Evolutionary conservation across 1,140 invertebrate genomes (phyloP), one percentile per base, ranked within the genome.

Genomic region (Linepithema humile): DNA sequence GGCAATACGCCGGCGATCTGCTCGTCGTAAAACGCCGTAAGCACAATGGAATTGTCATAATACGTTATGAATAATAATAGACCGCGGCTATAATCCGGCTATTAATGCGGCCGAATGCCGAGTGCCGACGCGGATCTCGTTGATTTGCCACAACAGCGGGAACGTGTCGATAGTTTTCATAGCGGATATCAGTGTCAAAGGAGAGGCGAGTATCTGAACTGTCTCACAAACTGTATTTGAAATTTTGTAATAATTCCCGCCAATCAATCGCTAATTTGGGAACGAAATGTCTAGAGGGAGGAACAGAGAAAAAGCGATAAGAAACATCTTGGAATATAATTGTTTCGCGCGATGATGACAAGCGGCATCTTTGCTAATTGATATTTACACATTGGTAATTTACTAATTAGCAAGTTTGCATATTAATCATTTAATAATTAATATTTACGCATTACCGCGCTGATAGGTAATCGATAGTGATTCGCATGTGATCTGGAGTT

Each of bases 51-150:
- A 80, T 80, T 69, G 75, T 80, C 75, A 80, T 80, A 80, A 80
- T 80, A 70, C 75, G 75, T 80, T 80, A 80, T 80, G 75, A 80
- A 80, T 80, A 69, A 80, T 80, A 80, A 80, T 80, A 80, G 75
- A 48, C 48, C 48, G 35, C 38, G 64, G 23, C 6, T 53, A 20
- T 80, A 69, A 80, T 80, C 62, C 64, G 48, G 26, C 48, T 23
- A 55, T 80, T 69, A 69, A 78, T 53, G 48, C 23, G 62, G 50
- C n/a, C 62, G 62, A 38, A 55, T 23, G 38, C 38, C 10, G 60
- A 60, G 29, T 15, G 29, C 38, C 29, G 69, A 17, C n/a, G 40
- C 26, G 9, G 35, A 43, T 64, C 72, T 32, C n/a, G 26, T 4
- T 57, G 0, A 50, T 64, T 45, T 15, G 29, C 15, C 6, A 0